These are phyloP conservation scores for Cyprinodon tularosa DNA, from an alignment of 2,113 vertebrate species.

Conservation along the genomic window DNA sequence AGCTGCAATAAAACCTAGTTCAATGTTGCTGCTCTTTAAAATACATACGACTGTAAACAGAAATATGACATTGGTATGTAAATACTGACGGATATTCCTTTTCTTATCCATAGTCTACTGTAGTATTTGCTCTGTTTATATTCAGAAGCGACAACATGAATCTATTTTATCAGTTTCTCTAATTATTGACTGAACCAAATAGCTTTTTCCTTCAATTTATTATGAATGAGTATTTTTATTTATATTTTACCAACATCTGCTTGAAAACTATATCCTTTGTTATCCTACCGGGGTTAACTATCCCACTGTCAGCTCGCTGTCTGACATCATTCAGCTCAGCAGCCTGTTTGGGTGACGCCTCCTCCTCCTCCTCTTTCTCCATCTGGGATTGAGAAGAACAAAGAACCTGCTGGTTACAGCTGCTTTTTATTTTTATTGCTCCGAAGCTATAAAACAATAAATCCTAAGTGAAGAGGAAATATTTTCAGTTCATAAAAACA, in stretches of 20 bases:
- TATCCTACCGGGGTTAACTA: slow-evolving; percentile 73
- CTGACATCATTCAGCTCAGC: slow-evolving; percentile 1
- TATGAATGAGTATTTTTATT: neutral
- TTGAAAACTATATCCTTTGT: neutral
- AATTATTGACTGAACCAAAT: too few relatives aligned
- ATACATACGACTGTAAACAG: neutral
- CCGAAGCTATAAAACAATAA: neutral
- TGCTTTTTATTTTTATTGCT: neutral
- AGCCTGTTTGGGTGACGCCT: slow-evolving; percentile 3
- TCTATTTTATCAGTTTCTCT: too few relatives aligned
- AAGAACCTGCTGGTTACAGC: neutral
- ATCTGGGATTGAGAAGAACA: slow-evolving; percentile 10
- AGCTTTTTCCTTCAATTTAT: too few relatives aligned
- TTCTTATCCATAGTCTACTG: neutral
- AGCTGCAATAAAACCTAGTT: neutral
- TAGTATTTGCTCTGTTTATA: neutral
- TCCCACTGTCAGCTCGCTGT: slow-evolving; percentile 34
- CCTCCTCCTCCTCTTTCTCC: slow-evolving; percentile 43
- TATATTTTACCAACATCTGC: neutral
- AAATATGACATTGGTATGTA: neutral
- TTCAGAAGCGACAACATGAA: too few relatives aligned
- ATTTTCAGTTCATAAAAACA: neutral
- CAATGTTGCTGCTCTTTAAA: neutral
- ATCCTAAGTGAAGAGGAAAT: neutral
- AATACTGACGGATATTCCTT: too few relatives aligned